Percentiles rank a stretch among this genome's conserved stretches.
These are phyloP conservation scores for Iselma pallidipennis DNA, from an alignment of 2,888 invertebrate species.

Conservation along the genomic window DNA sequence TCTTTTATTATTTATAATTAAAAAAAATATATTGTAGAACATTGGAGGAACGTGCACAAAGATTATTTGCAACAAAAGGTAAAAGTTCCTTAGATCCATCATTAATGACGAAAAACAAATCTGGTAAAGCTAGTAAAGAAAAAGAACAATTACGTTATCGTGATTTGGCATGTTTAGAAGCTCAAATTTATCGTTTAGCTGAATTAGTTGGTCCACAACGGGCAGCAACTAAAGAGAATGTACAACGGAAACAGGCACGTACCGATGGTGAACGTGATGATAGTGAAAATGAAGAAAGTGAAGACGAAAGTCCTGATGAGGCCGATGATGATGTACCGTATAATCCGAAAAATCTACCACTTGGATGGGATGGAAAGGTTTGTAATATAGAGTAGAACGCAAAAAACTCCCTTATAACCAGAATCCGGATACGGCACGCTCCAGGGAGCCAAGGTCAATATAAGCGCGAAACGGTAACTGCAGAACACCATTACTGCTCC, in stretches of 20 bases:
- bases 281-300: constrained; percentile 88
- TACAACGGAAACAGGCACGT: constrained; percentile 96
- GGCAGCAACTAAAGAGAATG: constrained; percentile 94
- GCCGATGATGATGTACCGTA: constrained; percentile 96
- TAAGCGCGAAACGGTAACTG: too few species aligned
- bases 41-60: constrained; percentile 94
- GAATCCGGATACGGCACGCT: too few species aligned
- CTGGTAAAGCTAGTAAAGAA: constrained; percentile 66
- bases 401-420: too few species aligned
- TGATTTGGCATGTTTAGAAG: constrained; percentile 87
- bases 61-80: constrained; percentile 95
- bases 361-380: constrained; percentile 99
- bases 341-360: constrained; percentile 98
- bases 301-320: constrained; percentile 78
- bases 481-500: too few species aligned
- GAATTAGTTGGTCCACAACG: constrained; percentile 85
- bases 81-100: constrained; percentile 90
- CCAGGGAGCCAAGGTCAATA: too few species aligned
- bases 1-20: not conserved
- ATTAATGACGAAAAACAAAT: constrained; percentile 87
- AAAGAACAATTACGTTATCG: constrained; percentile 74
- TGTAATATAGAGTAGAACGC: too few species aligned
- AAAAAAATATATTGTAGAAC: constrained; percentile 62
- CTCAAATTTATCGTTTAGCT: constrained; percentile 85
- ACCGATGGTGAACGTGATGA: constrained; percentile 92